Evolutionary conservation across 2,113 vertebrate species (phyloP).

Genomic region (Saccopteryx leptura): DNA sequence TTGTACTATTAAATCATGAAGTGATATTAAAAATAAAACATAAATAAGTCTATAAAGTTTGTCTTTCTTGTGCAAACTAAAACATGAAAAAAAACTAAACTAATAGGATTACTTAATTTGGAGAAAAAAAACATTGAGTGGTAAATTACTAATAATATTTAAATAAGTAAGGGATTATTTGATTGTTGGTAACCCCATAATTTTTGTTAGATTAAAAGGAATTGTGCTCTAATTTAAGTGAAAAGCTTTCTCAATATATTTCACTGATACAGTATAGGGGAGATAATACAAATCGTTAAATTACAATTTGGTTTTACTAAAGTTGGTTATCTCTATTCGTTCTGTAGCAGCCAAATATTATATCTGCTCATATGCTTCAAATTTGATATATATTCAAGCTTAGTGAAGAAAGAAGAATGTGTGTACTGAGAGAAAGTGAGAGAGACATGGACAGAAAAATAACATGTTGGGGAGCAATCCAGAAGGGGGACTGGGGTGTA

Average conservation of each 20-base stretch:
- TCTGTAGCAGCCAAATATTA: neutral
- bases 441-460: conserved; percentile 8
- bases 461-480: neutral
- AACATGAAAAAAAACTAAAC: conserved; percentile 51
- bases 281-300: conserved; percentile 46
- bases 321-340: conserved; percentile 38
- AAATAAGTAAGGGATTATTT: conserved; percentile 33
- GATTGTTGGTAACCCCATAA: conserved; percentile 33
- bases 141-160: conserved; percentile 65
- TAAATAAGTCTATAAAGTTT: conserved; percentile 32
- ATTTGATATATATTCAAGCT: conserved; percentile 34
- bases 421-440: conserved; percentile 17
- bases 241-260: neutral
- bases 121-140: conserved; percentile 15
- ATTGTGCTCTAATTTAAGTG: conserved; percentile 48
- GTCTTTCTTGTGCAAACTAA: conserved; percentile 63
- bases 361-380: neutral
- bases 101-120: conserved; percentile 37
- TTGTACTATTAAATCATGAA: conserved; percentile 64
- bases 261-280: neutral
- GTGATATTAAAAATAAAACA: conserved; percentile 1
- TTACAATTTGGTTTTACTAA: conserved; percentile 45
- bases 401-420: neutral
- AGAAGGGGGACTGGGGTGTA: neutral
- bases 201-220: conserved; percentile 62